A percentile compares a stretch with the other conserved stretches of the same genome.
phyloP scores from a whole-genome alignment of 2,113 vertebrate genomes.

The Nothocercus nigrocapillus region DNA sequence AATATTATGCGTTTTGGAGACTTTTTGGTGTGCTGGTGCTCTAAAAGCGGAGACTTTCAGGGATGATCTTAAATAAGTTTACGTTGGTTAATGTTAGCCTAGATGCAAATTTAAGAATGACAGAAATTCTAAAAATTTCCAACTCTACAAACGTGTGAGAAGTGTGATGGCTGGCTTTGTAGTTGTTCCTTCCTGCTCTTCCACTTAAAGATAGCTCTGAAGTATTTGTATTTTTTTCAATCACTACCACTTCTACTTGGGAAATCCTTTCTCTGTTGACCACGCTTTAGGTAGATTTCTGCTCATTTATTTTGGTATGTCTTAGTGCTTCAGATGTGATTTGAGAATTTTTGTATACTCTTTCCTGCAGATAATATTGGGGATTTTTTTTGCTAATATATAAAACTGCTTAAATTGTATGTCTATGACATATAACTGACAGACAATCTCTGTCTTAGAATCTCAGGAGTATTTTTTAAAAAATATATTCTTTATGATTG shows the following conservation, averaged over 20 bases:
- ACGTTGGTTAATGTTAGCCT: background rate
- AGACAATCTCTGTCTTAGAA: background rate
- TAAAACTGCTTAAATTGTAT: background rate
- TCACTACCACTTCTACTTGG: background rate
- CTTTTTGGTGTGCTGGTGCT: background rate
- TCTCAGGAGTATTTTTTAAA: background rate
- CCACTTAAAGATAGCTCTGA: background rate
- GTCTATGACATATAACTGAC: background rate
- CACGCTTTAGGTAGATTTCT: background rate
- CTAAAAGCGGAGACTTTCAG: background rate
- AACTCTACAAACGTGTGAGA: background rate
- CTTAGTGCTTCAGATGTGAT: background rate
- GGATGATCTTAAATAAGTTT: background rate
- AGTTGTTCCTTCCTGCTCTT: background rate
- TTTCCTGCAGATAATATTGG: background rate
- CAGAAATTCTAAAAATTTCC: background rate
- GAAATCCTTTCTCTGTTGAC: background rate
- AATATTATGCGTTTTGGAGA: background rate
- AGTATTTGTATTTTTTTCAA: accelerated
- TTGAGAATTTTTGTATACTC: accelerated
- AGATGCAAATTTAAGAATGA: background rate
- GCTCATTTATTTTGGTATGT: background rate
- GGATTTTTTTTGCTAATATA: background rate
- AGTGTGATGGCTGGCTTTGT: background rate
- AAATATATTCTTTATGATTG: background rate